Evolutionary conservation across 2,888 invertebrate genomes (phyloP), one percentile per base, ranked within the genome.

Genomic region (Lamproptera curius): DNA sequence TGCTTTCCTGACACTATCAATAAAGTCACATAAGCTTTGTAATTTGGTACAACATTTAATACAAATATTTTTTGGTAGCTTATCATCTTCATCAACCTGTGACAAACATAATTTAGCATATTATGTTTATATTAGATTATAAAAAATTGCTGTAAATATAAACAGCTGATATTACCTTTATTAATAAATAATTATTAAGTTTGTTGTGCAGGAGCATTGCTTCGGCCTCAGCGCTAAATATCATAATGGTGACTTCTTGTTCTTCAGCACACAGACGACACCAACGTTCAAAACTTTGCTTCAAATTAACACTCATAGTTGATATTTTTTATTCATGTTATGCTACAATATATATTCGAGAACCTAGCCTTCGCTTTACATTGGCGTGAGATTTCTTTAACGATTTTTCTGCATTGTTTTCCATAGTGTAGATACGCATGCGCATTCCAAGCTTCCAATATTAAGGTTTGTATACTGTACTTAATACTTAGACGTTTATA

Each of bases 61-160:
- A 65, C 93, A 93, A 58, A 93, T 90, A 78, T 91, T 90, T 82
- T 92, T 92, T 5, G 93, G 91, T 54, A 92, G 76, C 61, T 87
- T 90, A 66, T 93, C 93, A 67, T 92, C 90, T 61, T 88, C 79
- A 42, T 90, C 89, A 49, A 93, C 89, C 93, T 93, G 70, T 42
- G 70, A 73, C 40, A 47, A 34, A 20, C 13, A 16, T 15, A 11
- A 16, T 4, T 13, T 23, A 41, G n/a, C n/a, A 33, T 31, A 20
- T 9, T 15, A 23, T 16, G n/a, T 40, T 4, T 17, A 23, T 15
- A 16, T 31, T 16, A 2, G 23, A 15, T 6, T 34, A 37, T 23
- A 26, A 37, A 28, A 16, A 16, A 17, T 31, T 34, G 14, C 16
- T 37, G 17, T 14, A 16, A 23, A 17, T 28, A 34, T 9, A 11